Percentiles rank a stretch among this genome's conserved stretches.
These are phyloP conservation scores for Torymus texanus DNA, from an alignment of 2,888 invertebrate genomes.

Conservation along the genomic window DNA sequence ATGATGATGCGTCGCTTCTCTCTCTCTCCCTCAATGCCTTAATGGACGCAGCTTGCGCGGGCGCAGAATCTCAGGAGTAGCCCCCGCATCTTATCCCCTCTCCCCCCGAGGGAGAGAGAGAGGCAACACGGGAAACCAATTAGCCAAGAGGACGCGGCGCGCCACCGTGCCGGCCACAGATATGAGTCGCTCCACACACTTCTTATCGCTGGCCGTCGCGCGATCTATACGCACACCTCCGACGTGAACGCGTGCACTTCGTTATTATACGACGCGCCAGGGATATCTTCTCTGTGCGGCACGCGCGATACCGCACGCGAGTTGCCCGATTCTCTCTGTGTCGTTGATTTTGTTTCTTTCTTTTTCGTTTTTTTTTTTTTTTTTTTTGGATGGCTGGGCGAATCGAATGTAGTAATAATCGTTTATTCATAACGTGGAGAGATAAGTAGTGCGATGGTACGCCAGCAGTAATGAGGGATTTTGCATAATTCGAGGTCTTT, in stretches of 20 bases:
- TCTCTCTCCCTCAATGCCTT: neutral
- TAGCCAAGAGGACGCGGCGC: slow-evolving; percentile 62
- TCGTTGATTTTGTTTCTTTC: neutral
- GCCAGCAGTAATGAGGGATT: slow-evolving; percentile 3
- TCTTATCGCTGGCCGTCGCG: slow-evolving; percentile 42
- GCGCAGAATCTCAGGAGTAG: slow-evolving; percentile 28
- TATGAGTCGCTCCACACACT: slow-evolving; percentile 43
- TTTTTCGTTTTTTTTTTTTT: neutral
- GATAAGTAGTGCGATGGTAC: neutral
- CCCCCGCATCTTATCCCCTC: slow-evolving; percentile 35
- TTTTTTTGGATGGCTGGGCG: neutral
- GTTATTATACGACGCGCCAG: neutral
- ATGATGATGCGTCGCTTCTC: slow-evolving; percentile 31
- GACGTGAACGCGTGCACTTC: neutral
- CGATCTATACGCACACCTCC: neutral
- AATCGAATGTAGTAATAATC: slow-evolving; percentile 45
- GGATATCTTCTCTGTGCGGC: slow-evolving; percentile 8
- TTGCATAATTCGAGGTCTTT: slow-evolving; percentile 23
- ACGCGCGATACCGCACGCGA: too few relatives aligned
- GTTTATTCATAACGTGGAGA: slow-evolving; percentile 49
- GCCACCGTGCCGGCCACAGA: slow-evolving; percentile 51
- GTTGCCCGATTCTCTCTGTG: neutral
- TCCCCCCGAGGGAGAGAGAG: slow-evolving; percentile 71
- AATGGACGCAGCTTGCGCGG: slow-evolving; percentile 30
- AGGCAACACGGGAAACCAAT: slow-evolving; percentile 74